These are phyloP conservation scores for Pygathrix nemaeus DNA, from an alignment of 2,113 vertebrate species.

Conservation along the genomic window DNA sequence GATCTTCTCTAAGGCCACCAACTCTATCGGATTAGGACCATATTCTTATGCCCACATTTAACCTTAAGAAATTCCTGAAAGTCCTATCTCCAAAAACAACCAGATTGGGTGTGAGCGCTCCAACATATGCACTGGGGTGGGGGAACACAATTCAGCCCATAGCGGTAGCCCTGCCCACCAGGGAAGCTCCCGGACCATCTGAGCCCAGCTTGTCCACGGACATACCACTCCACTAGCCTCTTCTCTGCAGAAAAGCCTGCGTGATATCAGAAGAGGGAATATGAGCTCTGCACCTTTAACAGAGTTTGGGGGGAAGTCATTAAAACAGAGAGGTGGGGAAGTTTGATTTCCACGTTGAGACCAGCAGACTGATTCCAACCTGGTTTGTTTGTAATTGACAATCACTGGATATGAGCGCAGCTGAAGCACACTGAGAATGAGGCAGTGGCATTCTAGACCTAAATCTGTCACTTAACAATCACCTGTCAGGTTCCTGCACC, in stretches of 20 bases:
- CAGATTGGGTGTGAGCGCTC: background rate
- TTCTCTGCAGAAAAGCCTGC: background rate
- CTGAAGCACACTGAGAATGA: accelerated
- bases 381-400: background rate
- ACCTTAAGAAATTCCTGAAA: background rate
- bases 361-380: background rate
- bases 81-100: background rate
- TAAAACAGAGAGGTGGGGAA: background rate
- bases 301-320: background rate
- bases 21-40: background rate
- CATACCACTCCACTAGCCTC: accelerated
- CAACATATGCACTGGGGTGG: too few relatives aligned
- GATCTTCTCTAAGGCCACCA: background rate
- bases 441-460: too few relatives aligned
- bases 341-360: background rate
- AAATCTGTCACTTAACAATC: background rate
- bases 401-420: accelerated
- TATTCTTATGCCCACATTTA: background rate
- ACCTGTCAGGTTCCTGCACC: background rate
- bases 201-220: background rate
- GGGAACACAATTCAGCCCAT: background rate
- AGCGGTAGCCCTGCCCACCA: background rate
- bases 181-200: background rate
- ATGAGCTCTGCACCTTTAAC: background rate
- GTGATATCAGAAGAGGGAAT: too few relatives aligned